Percentiles rank a stretch among this genome's conserved stretches.
phyloP scores from a whole-genome alignment of 2,113 vertebrate genomes.

The Nansenia antarctica region DNA sequence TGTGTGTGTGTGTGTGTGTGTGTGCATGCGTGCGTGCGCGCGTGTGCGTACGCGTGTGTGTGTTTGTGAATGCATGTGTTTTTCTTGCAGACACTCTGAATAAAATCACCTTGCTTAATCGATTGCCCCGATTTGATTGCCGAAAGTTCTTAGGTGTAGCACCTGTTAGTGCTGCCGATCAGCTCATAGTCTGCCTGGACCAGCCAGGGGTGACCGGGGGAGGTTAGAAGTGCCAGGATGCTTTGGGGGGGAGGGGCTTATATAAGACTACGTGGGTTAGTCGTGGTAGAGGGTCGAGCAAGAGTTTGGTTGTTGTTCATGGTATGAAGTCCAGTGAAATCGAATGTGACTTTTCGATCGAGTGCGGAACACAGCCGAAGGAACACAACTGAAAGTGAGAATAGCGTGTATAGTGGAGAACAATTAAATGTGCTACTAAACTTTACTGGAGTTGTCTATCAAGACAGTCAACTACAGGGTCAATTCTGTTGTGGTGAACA shows the following conservation, averaged over 20 bases:
- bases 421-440: no score
- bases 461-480: not conserved
- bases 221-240: not conserved
- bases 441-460: not conserved
- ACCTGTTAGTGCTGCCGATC: not conserved
- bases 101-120: not conserved
- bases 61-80: not conserved
- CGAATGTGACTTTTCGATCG: no score
- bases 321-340: not conserved
- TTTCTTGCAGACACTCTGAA: not conserved
- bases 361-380: no score
- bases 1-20: not conserved
- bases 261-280: not conserved
- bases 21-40: no score
- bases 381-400: no score
- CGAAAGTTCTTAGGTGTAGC: not conserved
- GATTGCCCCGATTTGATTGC: not conserved
- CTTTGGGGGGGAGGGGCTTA: not conserved
- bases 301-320: not conserved
- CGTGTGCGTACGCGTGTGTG: not conserved
- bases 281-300: not conserved
- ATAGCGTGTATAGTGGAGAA: no score
- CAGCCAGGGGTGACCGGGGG: not conserved
- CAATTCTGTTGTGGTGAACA: not conserved
- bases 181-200: not conserved